Conservation (phyloP, 1,140 invertebrate genomes). For the Dreissena polymorpha region DNA sequence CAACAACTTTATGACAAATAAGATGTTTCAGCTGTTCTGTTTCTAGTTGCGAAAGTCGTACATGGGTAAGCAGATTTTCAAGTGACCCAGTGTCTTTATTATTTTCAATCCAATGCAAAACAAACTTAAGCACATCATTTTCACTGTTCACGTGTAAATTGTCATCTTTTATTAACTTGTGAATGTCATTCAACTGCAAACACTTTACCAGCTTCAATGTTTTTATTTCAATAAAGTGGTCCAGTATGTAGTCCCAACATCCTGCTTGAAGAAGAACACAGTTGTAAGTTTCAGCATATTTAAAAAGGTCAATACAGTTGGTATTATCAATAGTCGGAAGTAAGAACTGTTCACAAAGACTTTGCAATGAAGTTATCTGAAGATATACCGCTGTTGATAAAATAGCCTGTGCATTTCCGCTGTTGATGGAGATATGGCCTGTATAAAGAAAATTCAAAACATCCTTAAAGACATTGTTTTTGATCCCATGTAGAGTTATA, state of each 20-base stretch:
- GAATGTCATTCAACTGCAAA: slow-evolving; percentile 40
- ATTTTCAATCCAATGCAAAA: slow-evolving; percentile 46
- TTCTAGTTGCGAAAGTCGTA: slow-evolving; percentile 45
- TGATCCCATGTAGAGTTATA: slow-evolving; percentile 38
- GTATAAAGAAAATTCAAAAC: slow-evolving; percentile 53
- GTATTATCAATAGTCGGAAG: slow-evolving; percentile 17
- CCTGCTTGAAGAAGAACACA: slow-evolving; percentile 30
- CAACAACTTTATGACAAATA: background rate
- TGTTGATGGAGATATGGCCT: slow-evolving; percentile 32
- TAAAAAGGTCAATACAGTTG: slow-evolving; percentile 59
- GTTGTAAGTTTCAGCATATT: slow-evolving; percentile 12
- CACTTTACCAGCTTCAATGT: slow-evolving; percentile 24
- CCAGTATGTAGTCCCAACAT: slow-evolving; percentile 35
- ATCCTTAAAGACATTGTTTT: slow-evolving; percentile 30
- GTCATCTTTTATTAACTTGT: slow-evolving; percentile 37
- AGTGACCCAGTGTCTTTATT: slow-evolving; percentile 18
- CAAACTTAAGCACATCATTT: slow-evolving; percentile 48
- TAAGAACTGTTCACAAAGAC: slow-evolving; percentile 51
- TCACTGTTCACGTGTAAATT: slow-evolving; percentile 52
- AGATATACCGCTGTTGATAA: slow-evolving; percentile 49
- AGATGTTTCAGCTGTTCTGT: background rate
- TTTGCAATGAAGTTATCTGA: slow-evolving; percentile 45
- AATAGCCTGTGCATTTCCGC: slow-evolving; percentile 51
- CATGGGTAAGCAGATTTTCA: slow-evolving; percentile 24
- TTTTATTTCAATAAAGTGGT: slow-evolving; percentile 40